Conservation (phyloP, 2,888 invertebrate genomes). For the Napeogenes sylphis region DNA sequence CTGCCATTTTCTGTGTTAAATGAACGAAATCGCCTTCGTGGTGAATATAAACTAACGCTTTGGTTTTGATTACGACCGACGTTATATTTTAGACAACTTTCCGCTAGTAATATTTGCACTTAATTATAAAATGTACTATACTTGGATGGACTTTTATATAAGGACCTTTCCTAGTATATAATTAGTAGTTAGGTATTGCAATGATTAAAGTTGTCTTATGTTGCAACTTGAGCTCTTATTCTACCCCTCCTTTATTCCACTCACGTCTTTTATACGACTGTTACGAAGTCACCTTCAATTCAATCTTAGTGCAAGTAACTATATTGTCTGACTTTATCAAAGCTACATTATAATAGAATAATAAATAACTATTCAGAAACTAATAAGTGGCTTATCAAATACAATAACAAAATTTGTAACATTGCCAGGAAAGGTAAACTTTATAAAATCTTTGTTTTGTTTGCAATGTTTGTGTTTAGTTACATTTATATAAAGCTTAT, state of each 20-base stretch:
- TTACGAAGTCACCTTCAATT: no score
- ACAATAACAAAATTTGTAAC: slow-evolving; percentile 5
- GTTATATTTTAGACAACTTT: no score
- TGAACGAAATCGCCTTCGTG: slow-evolving; percentile 23
- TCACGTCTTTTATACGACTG: no score
- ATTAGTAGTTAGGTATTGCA: background rate
- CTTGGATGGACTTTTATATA: no score
- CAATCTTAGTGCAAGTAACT: no score
- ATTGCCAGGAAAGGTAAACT: background rate
- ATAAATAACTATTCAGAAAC: background rate
- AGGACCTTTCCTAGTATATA: no score
- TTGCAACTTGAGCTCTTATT: no score
- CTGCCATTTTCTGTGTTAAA: slow-evolving; percentile 28
- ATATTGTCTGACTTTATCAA: background rate
- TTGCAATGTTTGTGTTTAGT: slow-evolving; percentile 1
- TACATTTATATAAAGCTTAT: slow-evolving; percentile 4
- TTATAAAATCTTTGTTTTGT: background rate
- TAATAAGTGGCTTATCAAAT: background rate
- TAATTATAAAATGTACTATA: no score
- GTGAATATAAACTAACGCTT: slow-evolving; percentile 10
- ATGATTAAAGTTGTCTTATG: background rate
- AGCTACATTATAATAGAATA: background rate
- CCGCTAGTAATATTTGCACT: no score
- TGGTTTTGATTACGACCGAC: background rate
- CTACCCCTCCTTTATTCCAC: no score